Evolutionary conservation across 2,888 invertebrate genomes (phyloP), one percentile per base, ranked within the genome.

Genomic region (Leptinotarsa peninsularis): DNA sequence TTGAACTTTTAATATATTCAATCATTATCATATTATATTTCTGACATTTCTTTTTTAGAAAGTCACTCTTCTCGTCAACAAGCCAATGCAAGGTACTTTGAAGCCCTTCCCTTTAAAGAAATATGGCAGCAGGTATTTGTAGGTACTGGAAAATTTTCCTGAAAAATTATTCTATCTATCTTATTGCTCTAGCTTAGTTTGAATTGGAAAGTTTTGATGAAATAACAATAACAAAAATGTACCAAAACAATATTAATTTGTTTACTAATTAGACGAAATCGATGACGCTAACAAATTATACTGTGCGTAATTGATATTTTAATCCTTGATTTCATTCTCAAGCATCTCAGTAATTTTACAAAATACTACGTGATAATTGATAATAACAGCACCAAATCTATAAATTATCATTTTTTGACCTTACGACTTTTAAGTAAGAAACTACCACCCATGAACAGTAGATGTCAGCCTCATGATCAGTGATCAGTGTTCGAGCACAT

Each of bases 331-430:
- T 43, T 10, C 5, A 43, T 43, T 43, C 43, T 43, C 3, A 43
- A 10, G 10, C 43, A 43, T 43, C 43, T 13, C 54, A 18, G 13
- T 18, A 18, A 54, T n/a, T 54, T 5, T 21, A 54, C n/a, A 7
- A 18, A 18, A 43, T 43, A 3, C 43, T 43, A 43, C 43, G 13
- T 43, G 33, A 33, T 33, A 33, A 33, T 33, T 43, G 33, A 33
- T 33, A 33, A 33, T 33, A 43, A 43, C 10, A n/a, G 15, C n/a
- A 52, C 0, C 1, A 17, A 52, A 52, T 4, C 4, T n/a, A 17
- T 7, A 43, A 43, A 43, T 81, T 79, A 81, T 81, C 78, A 78
- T 68, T 74, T 43, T 73, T 79, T 82, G 82, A 82, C 82, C 82
- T 78, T 43, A 43, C 43, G 43, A 43, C 43, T 43, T 43, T 43